Percentiles rank a stretch among this genome's conserved stretches.
Conservation (phyloP, 2,888 invertebrate genomes). For the Exephanes ischioxanthus region DNA sequence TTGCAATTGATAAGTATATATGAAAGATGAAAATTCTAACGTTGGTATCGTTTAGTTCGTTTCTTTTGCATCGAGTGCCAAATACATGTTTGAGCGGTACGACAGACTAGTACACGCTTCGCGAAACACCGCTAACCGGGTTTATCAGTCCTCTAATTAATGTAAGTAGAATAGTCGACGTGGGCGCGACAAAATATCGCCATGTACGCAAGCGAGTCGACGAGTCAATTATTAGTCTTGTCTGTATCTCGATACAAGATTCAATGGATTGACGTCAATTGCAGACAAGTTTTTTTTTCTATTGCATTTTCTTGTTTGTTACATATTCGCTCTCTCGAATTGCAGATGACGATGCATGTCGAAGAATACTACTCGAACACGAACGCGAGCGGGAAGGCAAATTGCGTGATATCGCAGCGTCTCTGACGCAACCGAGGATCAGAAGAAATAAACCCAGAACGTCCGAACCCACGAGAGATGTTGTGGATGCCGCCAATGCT, state of each 20-base stretch:
- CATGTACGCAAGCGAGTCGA: not conserved
- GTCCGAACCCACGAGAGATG: slow-evolving; percentile 81
- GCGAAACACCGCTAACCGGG: slow-evolving; percentile 12
- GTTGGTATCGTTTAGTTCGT: slow-evolving; percentile 9
- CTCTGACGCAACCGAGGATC: slow-evolving; percentile 89
- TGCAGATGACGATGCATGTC: slow-evolving; percentile 82
- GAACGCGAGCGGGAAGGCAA: slow-evolving; percentile 89
- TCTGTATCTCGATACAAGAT: slow-evolving; percentile 12
- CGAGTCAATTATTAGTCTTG: not conserved
- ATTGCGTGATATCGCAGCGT: slow-evolving; percentile 93
- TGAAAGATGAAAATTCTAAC: slow-evolving; percentile 54
- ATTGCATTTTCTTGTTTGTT: not conserved
- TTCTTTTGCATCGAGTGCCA: slow-evolving; percentile 14
- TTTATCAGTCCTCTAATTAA: slow-evolving; percentile 70
- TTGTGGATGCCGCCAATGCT: slow-evolving; percentile 80
- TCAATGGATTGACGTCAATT: slow-evolving; percentile 32
- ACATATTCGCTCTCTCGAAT: not conserved
- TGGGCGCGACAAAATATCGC: slow-evolving; percentile 70
- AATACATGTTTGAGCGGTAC: slow-evolving; percentile 20
- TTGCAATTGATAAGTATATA: slow-evolving; percentile 61
- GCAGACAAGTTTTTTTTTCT: slow-evolving; percentile 36
- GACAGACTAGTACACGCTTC: not conserved
- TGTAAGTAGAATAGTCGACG: slow-evolving; percentile 68
- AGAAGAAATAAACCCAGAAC: slow-evolving; percentile 82
- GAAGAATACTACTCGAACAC: slow-evolving; percentile 86